These are phyloP conservation scores for Girardinus metallicus DNA, from an alignment of 2,797 vertebrate genomes.

Conservation along the genomic window DNA sequence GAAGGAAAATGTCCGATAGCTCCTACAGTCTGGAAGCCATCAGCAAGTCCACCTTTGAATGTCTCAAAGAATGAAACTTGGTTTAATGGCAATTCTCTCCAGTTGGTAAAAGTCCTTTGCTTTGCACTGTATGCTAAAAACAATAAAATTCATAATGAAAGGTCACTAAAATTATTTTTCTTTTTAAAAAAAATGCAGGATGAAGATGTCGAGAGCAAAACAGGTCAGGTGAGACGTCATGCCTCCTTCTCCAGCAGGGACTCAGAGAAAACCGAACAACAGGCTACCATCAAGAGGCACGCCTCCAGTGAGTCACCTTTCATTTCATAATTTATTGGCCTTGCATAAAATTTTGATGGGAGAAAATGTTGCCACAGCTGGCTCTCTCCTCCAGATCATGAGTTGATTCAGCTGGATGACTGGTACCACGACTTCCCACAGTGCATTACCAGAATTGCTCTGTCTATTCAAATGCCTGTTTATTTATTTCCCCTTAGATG, in stretches of 20 bases:
- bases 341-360: constrained; percentile 12
- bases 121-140: neutral
- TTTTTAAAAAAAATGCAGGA: constrained; percentile 63
- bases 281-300: constrained; percentile 91
- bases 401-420: neutral
- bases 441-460: neutral
- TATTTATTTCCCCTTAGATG: constrained; percentile 76
- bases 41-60: neutral
- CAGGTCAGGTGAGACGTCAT: constrained; percentile 87
- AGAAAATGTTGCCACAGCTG: constrained; percentile 22
- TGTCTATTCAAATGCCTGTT: neutral
- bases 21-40: neutral
- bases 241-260: constrained; percentile 93
- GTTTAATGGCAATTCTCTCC: neutral
- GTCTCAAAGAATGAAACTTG: neutral
- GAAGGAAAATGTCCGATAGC: neutral
- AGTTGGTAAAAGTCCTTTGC: neutral
- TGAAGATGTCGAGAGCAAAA: constrained; percentile 71
- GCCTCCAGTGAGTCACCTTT: constrained; percentile 87
- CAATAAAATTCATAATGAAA: neutral
- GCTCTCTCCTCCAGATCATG: neutral
- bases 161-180: neutral
- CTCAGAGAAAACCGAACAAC: constrained; percentile 86
- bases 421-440: neutral
- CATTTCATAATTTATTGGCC: constrained; percentile 14